A percentile compares a stretch with the other conserved stretches of the same genome.
Evolutionary conservation across 37 sponge, comb jelly and placozoan species (phyloP).

Genomic region (Eunapius fragilis): DNA sequence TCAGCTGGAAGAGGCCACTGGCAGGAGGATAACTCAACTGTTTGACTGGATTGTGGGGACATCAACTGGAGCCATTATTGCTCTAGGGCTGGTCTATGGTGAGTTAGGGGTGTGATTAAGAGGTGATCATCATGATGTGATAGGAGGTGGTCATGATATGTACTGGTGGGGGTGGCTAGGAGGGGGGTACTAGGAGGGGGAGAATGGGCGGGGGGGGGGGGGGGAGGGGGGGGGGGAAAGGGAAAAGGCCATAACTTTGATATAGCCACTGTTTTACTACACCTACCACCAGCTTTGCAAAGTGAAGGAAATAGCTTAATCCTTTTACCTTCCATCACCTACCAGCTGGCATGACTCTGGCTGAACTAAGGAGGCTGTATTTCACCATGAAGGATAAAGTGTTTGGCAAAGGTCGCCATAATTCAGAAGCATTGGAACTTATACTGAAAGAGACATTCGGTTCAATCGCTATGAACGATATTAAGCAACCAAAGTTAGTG

Average conservation of each 20-base stretch:
- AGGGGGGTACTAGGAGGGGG: too few species aligned
- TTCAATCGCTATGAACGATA: conserved; percentile 44
- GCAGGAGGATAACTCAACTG: conserved; percentile 22
- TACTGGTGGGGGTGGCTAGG: too few species aligned
- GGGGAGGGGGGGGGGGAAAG: too few species aligned
- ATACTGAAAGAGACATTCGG: conserved; percentile 43
- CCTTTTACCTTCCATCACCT: background rate
- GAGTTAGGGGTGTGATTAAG: background rate
- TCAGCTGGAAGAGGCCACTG: conserved; percentile 23
- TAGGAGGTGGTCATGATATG: too few species aligned
- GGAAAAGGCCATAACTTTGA: too few species aligned
- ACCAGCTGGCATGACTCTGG: conserved; percentile 29
- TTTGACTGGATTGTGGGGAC: conserved; percentile 58
- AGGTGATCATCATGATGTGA: too few species aligned
- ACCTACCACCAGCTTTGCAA: too few species aligned
- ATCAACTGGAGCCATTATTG: conserved; percentile 42
- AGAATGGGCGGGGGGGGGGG: too few species aligned
- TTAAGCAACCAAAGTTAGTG: conserved; percentile 43
- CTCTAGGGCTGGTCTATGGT: conserved; percentile 21
- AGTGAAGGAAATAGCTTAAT: too few species aligned
- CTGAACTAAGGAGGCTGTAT: conserved; percentile 27
- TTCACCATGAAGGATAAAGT: conserved; percentile 43
- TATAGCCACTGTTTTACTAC: too few species aligned
- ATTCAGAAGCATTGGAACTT: conserved; percentile 35
- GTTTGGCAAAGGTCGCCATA: conserved; percentile 5